Conservation (phyloP, 1,140 invertebrate species). For the Drosophila takahashii region DNA sequence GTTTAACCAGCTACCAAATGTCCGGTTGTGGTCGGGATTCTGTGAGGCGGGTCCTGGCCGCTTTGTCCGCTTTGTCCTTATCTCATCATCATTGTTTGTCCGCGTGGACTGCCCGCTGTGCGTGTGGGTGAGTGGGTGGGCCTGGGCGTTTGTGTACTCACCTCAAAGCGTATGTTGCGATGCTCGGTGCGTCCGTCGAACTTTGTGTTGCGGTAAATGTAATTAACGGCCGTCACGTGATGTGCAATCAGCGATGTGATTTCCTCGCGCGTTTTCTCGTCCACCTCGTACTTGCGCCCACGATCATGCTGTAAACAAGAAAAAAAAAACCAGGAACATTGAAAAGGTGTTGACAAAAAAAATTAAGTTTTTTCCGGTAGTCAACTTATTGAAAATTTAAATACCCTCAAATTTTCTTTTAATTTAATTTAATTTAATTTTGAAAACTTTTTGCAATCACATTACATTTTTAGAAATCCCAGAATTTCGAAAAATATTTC, state of each 20-base stretch:
- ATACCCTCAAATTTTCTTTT: background rate
- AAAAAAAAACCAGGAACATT: conserved; percentile 5
- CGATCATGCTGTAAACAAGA: conserved; percentile 87
- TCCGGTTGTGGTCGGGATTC: conserved; percentile 15
- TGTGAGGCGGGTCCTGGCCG: conserved; percentile 25
- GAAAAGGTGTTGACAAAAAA: conserved; percentile 5
- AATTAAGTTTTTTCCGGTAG: background rate
- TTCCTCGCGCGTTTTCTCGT: conserved; percentile 97
- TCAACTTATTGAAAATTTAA: background rate
- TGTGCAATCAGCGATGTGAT: conserved; percentile 98
- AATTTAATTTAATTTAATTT: background rate
- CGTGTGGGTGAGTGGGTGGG: background rate
- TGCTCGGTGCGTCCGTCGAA: conserved; percentile 95
- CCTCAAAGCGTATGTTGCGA: conserved; percentile 98
- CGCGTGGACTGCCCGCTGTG: conserved; percentile 11
- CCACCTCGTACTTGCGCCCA: conserved; percentile 85
- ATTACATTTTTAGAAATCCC: too few species aligned
- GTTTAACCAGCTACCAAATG: conserved; percentile 21
- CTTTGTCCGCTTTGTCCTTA: conserved; percentile 55
- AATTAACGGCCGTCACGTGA: conserved; percentile 99
- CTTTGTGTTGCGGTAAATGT: conserved; percentile 97
- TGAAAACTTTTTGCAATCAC: too few species aligned
- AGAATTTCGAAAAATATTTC: background rate
- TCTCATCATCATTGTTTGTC: conserved; percentile 44
- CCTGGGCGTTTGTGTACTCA: conserved; percentile 85